Conservation (phyloP, 2,797 vertebrate species). For the Spinibarbus caldwelli region DNA sequence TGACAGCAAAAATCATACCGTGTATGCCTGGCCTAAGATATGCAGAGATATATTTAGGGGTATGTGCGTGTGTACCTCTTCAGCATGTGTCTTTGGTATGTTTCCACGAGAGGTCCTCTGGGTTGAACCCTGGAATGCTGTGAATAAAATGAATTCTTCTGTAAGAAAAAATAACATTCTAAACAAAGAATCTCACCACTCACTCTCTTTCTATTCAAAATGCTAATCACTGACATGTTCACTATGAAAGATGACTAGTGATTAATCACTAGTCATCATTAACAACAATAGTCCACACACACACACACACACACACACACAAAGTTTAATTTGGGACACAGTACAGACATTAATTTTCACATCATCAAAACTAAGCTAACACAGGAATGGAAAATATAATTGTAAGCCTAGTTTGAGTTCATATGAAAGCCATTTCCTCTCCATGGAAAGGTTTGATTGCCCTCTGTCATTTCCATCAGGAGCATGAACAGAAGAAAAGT, state of each 20-base stretch:
- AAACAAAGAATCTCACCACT: not conserved
- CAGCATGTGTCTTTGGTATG: constrained; percentile 26
- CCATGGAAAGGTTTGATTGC: not conserved
- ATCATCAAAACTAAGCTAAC: not conserved
- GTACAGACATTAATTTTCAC: not conserved
- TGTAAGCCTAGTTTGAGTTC: not conserved
- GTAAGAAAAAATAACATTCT: not conserved
- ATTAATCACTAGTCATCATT: too few relatives aligned
- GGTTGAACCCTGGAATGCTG: constrained; percentile 56
- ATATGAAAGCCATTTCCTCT: not conserved
- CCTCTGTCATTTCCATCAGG: too few relatives aligned
- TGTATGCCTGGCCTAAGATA: not conserved
- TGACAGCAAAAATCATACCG: not conserved
- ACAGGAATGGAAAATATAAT: not conserved
- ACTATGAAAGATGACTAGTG: not conserved
- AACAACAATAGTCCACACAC: too few relatives aligned
- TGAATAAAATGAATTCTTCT: not conserved
- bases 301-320: too few relatives aligned
- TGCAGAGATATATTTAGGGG: not conserved
- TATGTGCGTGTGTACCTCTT: constrained; percentile 52
- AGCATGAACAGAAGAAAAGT: not conserved
- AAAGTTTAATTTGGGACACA: not conserved
- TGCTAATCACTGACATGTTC: not conserved
- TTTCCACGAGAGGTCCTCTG: constrained; percentile 45
- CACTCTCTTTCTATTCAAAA: not conserved